These are phyloP conservation scores for Lepidochrysops patricia DNA, from an alignment of 2,888 invertebrate genomes.

Conservation along the genomic window DNA sequence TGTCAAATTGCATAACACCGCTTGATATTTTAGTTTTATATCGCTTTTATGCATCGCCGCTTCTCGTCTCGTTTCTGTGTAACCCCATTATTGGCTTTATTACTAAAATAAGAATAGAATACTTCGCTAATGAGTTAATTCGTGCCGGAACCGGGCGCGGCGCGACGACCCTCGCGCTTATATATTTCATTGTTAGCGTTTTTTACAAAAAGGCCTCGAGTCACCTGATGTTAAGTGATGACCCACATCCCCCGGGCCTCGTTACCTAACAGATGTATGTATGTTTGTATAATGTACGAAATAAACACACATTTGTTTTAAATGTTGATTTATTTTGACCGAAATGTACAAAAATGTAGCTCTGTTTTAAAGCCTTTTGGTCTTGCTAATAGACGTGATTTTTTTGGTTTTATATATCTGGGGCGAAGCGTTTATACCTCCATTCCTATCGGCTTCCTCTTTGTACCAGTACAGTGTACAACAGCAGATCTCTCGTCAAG, in stretches of 20 bases:
- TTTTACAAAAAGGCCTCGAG: conserved; percentile 2
- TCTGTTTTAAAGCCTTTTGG: background rate
- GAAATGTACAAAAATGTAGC: background rate
- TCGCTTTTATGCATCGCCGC: too few species aligned
- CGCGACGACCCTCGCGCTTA: background rate
- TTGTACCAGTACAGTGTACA: too few species aligned
- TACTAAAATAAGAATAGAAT: background rate
- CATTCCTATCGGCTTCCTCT: too few species aligned
- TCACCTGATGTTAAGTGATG: conserved; percentile 2
- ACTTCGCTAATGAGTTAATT: background rate
- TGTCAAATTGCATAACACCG: too few species aligned
- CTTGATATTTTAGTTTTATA: too few species aligned
- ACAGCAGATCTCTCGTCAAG: too few species aligned
- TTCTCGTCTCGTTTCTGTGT: too few species aligned
- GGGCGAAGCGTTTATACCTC: too few species aligned
- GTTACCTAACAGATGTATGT: background rate
- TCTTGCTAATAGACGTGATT: too few species aligned
- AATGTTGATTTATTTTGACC: background rate
- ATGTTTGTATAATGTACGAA: background rate
- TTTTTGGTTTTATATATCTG: too few species aligned
- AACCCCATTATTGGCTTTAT: too few species aligned
- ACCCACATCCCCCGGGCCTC: background rate
- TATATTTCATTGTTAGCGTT: background rate
- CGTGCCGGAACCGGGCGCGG: background rate
- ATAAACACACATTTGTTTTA: background rate